Evolutionary conservation across 2,113 vertebrate species (phyloP).

Genomic region (Amblyornis subalaris): DNA sequence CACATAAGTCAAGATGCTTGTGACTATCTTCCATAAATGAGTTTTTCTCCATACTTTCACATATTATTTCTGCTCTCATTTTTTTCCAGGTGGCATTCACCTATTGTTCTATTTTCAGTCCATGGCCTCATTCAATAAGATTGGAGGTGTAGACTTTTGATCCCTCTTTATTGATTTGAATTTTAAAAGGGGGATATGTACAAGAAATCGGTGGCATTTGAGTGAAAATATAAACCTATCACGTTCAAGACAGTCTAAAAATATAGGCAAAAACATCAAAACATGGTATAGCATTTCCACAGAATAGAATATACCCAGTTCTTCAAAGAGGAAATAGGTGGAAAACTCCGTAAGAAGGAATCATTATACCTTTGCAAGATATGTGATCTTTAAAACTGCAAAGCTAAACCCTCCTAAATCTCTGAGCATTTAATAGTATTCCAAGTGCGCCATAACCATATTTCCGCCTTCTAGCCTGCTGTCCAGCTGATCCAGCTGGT

Average conservation of each 20-base stretch:
- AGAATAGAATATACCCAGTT: neutral
- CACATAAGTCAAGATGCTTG: neutral
- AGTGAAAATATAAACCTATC: neutral
- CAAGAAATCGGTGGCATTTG: neutral
- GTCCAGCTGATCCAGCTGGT: constrained; percentile 45
- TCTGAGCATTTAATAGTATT: neutral
- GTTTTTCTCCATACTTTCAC: neutral
- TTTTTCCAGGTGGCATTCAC: neutral
- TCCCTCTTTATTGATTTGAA: neutral
- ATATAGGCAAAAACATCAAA: neutral
- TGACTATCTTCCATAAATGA: neutral
- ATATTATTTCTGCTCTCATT: neutral
- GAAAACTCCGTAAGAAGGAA: neutral
- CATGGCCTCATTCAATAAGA: neutral
- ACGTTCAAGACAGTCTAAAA: neutral
- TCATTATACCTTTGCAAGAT: neutral
- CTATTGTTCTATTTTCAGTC: neutral
- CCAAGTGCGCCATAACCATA: neutral
- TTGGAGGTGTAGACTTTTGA: neutral
- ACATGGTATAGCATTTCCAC: neutral
- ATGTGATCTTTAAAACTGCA: neutral
- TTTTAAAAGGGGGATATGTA: neutral
- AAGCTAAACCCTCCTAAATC: neutral
- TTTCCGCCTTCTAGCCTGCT: neutral
- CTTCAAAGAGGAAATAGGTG: neutral